Evolutionary conservation across 2,888 invertebrate genomes (phyloP).

Genomic region (Sminthurides aquaticus): DNA sequence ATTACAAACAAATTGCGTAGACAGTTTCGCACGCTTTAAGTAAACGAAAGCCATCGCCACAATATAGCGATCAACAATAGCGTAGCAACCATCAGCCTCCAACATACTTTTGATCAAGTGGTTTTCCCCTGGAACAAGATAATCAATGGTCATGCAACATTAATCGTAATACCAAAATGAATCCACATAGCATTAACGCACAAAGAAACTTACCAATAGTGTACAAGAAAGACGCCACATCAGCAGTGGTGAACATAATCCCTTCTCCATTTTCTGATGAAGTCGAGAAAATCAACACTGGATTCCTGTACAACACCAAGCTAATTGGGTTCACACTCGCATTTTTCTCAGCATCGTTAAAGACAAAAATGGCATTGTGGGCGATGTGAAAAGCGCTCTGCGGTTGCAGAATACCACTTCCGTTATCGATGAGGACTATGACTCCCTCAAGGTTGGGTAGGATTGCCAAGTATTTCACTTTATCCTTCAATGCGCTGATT

Average conservation of each 20-base stretch:
- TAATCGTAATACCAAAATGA: too few species aligned
- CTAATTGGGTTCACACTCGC: background rate
- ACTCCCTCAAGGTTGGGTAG: slow-evolving; percentile 19
- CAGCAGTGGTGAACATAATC: slow-evolving; percentile 12
- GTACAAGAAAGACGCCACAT: slow-evolving; percentile 16
- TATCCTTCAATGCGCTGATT: slow-evolving; percentile 5
- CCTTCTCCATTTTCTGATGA: slow-evolving; percentile 6
- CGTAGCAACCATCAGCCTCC: slow-evolving; percentile 17
- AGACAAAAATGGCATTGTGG: slow-evolving; percentile 19
- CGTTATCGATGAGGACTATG: slow-evolving; percentile 16
- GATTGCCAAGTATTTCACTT: slow-evolving; percentile 14
- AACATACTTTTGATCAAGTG: slow-evolving; percentile 13
- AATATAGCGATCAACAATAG: slow-evolving; percentile 16
- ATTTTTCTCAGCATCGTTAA: slow-evolving; percentile 7
- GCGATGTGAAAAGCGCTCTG: slow-evolving; percentile 16
- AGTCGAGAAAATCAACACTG: slow-evolving; percentile 13
- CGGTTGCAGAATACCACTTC: slow-evolving; percentile 11
- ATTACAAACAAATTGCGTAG: slow-evolving; percentile 5
- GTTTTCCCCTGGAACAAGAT: slow-evolving; percentile 16
- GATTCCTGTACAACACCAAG: slow-evolving; percentile 17
- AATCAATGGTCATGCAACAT: too few species aligned
- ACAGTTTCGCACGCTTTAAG: slow-evolving; percentile 9
- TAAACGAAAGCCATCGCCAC: slow-evolving; percentile 23
- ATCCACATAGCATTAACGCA: too few species aligned
- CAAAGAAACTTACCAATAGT: slow-evolving; percentile 13